Evolutionary conservation across 2,888 invertebrate genomes (phyloP), one percentile per base, ranked within the genome.

Genomic region (Pachycephus smyrnensis): DNA sequence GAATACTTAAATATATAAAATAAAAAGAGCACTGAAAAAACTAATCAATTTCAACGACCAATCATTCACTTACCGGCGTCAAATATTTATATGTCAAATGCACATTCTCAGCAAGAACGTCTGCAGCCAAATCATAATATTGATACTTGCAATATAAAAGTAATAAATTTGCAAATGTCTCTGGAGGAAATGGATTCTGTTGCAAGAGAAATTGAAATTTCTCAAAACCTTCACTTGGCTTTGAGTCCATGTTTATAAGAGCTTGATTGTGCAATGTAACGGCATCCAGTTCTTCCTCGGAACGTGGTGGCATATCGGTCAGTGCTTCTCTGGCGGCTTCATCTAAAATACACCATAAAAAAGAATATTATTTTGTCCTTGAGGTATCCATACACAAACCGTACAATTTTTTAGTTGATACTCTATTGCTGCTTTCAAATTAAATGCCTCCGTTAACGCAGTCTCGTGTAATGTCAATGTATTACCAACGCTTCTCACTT

Each of bases 201-300:
- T 98, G 97, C 36, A 99, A 93, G 32, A 99, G 93, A 92, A 99
- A 99, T 89, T 97, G 97, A 75, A 98, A 92, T 89, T 98, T 97
- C 89, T 98, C 98, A 89, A 99, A 99, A 23, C 99, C 98, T 88
- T 98, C 98, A 0, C 96, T 96, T 0, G 98, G 96, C 88, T 96
- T 96, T 55, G 94, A 93, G 82, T 98, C 98, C 92, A 98, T 97
- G 82, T 97, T 97, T 92, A 96, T 94, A 69, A 99, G 92, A 0
- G 99, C 99, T 92, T 99, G 96, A 91, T 99, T 99, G 90, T 99
- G 99, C 69, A 99, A 93, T 6, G 99, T 99, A 0, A 99, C 98
- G 6, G 98, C 98, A 92, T 99, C 99, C 83, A 99, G 92, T 92
- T 99, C 99, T 89, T 98, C 98, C 91, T 99, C 99, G 12, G 97